Evolutionary conservation across 2,888 invertebrate genomes (phyloP), one percentile per base, ranked within the genome.

Genomic region (Ennomos erosarius): DNA sequence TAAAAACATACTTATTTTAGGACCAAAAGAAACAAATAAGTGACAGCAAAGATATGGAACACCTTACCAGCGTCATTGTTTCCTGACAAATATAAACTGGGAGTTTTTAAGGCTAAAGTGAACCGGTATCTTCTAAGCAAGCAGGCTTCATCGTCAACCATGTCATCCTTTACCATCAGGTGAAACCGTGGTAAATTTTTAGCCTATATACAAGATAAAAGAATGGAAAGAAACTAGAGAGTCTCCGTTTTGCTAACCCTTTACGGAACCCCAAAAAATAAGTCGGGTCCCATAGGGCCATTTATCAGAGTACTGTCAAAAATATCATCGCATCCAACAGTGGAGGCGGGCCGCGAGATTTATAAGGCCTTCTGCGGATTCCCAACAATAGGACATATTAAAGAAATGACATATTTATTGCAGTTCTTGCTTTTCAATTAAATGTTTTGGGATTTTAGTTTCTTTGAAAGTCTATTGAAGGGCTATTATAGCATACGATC

Each of bases 381-480:
- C 34, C 12, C 58, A 48, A 55, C 52, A 36, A 47, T 59, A 67
- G 57, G 66, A 54, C 48, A 46, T 51, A 74, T 70, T 71, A 68
- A 69, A 65, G 55, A 60, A 57, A 63, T 72, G 74, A 72, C 75
- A 76, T 76, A 74, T 75, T 78, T 76, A 77, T 78, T 62, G 71
- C 60, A 57, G 55, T 70, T 73, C 57, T 71, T 73, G 40, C 45
- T 55, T 73, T 75, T 73, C 75, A 74, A 76, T 76, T 73, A 72
- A 49, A 49, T 52, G 47, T 40, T 47, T 55, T 10, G 10, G 33
- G 1, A n/a, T 44, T 33, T 34, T n/a, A n/a, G 10, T 42, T 16
- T 42, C 16, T 16, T n/a, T 16, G 16, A 16, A 16, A 16, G 16
- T 16, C 10, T 42, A 9, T 13, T 16, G 9, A 43, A 43, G n/a